Evolutionary conservation across 1,140 invertebrate species (phyloP).

Genomic region (Linepithema humile): DNA sequence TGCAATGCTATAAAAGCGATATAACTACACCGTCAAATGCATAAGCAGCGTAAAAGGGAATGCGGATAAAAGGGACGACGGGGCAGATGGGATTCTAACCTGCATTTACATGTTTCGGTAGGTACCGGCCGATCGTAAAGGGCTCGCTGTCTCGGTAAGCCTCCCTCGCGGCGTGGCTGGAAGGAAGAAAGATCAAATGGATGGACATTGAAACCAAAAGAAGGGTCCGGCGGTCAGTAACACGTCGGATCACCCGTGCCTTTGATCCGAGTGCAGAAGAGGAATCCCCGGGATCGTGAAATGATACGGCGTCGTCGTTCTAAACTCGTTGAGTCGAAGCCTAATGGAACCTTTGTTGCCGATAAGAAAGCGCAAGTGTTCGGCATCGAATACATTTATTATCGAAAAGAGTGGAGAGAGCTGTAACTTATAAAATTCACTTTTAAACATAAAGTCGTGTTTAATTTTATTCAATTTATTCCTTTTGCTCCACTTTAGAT

Average conservation of each 20-base stretch:
- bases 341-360: constrained; percentile 32
- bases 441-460: background rate
- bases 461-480: background rate
- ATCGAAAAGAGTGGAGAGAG: background rate
- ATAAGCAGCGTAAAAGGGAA: constrained; percentile 31
- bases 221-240: constrained; percentile 29
- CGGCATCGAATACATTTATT: background rate
- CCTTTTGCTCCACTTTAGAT: background rate
- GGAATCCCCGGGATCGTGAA: background rate
- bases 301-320: background rate
- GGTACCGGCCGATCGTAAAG: constrained; percentile 73
- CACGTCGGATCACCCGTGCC: constrained; percentile 13
- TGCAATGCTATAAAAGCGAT: constrained; percentile 36
- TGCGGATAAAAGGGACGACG: constrained; percentile 38
- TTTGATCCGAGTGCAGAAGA: constrained; percentile 58
- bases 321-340: background rate
- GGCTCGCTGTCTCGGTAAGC: constrained; percentile 19
- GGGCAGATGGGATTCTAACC: constrained; percentile 61
- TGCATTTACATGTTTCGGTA: constrained; percentile 78
- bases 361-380: background rate
- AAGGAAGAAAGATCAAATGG: constrained; percentile 72
- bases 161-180: constrained; percentile 2
- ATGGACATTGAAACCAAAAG: constrained; percentile 52
- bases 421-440: background rate
- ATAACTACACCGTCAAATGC: background rate